These are phyloP conservation scores for Peromyscus aztecus DNA, from an alignment of 2,797 vertebrate genomes.

Conservation along the genomic window DNA sequence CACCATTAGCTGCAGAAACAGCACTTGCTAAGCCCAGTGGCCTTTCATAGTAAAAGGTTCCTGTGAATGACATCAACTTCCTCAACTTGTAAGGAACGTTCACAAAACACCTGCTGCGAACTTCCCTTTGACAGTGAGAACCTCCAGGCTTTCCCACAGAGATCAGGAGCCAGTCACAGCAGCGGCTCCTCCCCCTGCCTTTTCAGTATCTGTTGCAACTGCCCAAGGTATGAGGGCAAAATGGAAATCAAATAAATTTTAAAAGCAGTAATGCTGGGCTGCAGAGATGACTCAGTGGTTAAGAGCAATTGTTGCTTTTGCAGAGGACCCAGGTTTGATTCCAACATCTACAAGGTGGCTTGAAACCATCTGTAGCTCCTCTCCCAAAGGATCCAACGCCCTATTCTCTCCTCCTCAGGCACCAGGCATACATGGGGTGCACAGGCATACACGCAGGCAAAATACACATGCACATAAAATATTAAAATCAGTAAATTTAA, in stretches of 20 bases:
- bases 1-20: background rate
- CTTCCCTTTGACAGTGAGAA: background rate
- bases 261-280: background rate
- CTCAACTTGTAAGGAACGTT: background rate
- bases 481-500: background rate
- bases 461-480: background rate
- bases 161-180: background rate
- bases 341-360: too few species aligned
- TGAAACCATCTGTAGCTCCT: too few species aligned
- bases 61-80: background rate
- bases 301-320: background rate
- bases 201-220: background rate
- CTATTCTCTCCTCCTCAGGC: too few species aligned
- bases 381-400: background rate
- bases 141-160: background rate
- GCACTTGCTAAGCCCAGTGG: background rate
- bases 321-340: background rate
- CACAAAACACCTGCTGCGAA: background rate
- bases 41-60: background rate
- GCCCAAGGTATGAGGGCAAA: background rate
- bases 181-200: background rate
- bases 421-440: background rate
- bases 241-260: background rate
- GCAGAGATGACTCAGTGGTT: background rate
- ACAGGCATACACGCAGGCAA: background rate